Evolutionary conservation across 30 jellyfish, hydroid and myxozoan genomes (phyloP).

Genomic region (Aurelia sp.): DNA sequence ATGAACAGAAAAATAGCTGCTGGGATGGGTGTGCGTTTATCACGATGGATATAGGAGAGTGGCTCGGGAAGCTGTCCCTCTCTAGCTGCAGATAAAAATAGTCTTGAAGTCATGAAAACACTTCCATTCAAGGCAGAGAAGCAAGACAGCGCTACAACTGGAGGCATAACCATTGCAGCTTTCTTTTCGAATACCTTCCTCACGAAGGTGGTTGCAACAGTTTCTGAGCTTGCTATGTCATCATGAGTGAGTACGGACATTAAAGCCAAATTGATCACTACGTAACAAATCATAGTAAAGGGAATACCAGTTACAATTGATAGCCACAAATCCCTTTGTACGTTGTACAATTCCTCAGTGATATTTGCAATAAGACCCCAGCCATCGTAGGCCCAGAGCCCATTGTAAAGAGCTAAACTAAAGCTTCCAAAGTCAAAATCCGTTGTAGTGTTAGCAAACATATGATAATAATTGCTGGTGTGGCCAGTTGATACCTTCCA

Average conservation of each 20-base stretch:
- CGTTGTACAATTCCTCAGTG: slow-evolving; percentile 59
- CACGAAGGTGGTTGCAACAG: slow-evolving; percentile 71
- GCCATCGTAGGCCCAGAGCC: slow-evolving; percentile 78
- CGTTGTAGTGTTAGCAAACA: slow-evolving; percentile 9
- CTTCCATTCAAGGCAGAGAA: slow-evolving; percentile 42
- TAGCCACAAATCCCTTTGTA: slow-evolving; percentile 63
- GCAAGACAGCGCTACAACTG: slow-evolving; percentile 57
- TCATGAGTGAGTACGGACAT: slow-evolving; percentile 50
- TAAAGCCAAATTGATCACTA: slow-evolving; percentile 38
- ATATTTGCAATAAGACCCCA: slow-evolving; percentile 50
- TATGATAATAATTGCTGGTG: slow-evolving; percentile 12
- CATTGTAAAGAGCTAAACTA: slow-evolving; percentile 54
- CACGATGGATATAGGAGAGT: slow-evolving; percentile 56
- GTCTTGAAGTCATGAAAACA: slow-evolving; percentile 32
- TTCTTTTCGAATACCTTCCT: slow-evolving; percentile 39
- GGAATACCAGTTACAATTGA: slow-evolving; percentile 60
- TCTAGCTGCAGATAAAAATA: slow-evolving; percentile 66
- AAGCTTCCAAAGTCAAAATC: slow-evolving; percentile 4
- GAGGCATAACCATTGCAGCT: slow-evolving; percentile 43
- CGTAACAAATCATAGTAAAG: slow-evolving; percentile 43
- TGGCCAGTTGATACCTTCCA: slow-evolving; percentile 55
- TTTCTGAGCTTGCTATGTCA: slow-evolving; percentile 45
- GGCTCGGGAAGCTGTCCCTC: slow-evolving; percentile 79
- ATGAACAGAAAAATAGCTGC: slow-evolving; percentile 46
- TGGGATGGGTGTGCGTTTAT: slow-evolving; percentile 63